phyloP scores from a whole-genome alignment of 2,113 vertebrate species.

The Laticauda colubrina region DNA sequence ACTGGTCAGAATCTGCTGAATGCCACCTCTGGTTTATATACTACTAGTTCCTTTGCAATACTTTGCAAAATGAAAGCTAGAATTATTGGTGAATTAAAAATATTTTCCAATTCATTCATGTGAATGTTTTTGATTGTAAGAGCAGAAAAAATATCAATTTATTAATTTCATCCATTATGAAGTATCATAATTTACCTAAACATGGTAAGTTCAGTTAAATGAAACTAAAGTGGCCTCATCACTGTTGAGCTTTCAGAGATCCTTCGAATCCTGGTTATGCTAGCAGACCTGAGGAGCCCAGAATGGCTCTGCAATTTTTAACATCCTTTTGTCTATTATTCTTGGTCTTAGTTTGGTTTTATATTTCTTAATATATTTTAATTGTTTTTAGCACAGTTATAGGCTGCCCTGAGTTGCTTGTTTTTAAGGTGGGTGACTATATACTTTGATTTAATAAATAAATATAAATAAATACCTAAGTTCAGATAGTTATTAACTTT shows the following conservation, averaged over 20 bases:
- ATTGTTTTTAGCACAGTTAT: neutral
- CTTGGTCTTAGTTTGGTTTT: neutral
- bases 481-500: constrained; percentile 32
- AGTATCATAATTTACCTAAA: constrained; percentile 42
- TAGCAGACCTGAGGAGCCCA: neutral
- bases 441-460: neutral
- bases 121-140: constrained; percentile 34
- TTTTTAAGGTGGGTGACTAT: neutral
- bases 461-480: constrained; percentile 23
- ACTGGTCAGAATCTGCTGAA: too few relatives aligned
- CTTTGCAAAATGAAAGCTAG: constrained; percentile 2
- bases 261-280: neutral
- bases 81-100: constrained; percentile 20
- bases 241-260: neutral
- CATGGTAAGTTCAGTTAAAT: constrained; percentile 35
- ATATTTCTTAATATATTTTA: neutral
- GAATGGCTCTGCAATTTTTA: neutral
- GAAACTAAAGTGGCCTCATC: constrained; percentile 11
- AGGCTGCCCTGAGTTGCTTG: neutral
- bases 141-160: constrained; percentile 27
- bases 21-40: constrained; percentile 23
- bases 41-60: constrained; percentile 1
- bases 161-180: neutral
- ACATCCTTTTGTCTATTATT: neutral
- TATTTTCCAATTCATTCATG: constrained; percentile 45